These are phyloP conservation scores for Eptesicus fuscus DNA, from an alignment of 2,113 vertebrate genomes.

Conservation along the genomic window DNA sequence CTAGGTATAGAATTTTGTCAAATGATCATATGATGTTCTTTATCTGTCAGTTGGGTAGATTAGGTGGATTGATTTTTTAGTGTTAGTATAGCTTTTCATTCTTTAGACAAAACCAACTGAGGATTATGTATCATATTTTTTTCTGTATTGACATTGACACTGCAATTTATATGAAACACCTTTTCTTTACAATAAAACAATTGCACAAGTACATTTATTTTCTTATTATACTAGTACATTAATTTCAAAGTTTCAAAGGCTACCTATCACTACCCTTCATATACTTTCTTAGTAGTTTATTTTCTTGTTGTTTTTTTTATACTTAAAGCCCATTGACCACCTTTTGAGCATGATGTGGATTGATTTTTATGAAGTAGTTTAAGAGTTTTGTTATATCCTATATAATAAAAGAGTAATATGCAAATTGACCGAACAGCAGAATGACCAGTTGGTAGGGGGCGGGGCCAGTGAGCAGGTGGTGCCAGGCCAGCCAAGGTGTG, in stretches of 20 bases:
- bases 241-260: not conserved
- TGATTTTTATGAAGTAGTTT: not conserved
- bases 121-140: not conserved
- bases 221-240: not conserved
- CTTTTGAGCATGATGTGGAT: not conserved
- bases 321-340: not conserved
- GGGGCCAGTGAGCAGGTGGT: no score
- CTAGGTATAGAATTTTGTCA: not conserved
- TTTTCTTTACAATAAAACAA: not conserved
- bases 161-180: not conserved
- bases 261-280: not conserved
- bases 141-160: not conserved
- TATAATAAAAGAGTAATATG: no score
- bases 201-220: not conserved
- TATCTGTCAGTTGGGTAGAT: not conserved
- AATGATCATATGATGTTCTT: not conserved
- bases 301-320: not conserved
- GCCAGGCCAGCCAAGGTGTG: no score
- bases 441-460: no score
- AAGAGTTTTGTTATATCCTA: not conserved
- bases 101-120: not conserved
- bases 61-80: not conserved
- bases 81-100: not conserved
- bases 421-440: no score
- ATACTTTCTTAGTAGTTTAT: not conserved